Conservation (phyloP, 2,113 vertebrate genomes). For the Nematolebias whitei region DNA sequence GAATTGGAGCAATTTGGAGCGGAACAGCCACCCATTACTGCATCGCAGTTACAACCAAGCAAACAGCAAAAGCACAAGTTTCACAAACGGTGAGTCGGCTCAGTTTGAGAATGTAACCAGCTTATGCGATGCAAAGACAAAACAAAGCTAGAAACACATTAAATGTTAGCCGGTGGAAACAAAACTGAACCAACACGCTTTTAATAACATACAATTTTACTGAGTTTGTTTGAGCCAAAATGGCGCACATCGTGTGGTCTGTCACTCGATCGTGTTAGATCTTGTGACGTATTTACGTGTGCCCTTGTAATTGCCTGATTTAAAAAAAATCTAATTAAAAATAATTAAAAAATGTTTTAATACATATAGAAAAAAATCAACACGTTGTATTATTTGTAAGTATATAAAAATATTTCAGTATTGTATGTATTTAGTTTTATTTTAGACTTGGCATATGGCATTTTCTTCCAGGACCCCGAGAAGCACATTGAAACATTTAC, state of each 20-base stretch:
- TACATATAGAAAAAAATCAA: accelerated
- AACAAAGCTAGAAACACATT: background rate
- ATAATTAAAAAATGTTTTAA: background rate
- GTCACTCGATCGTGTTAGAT: background rate
- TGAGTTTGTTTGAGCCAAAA: conserved; percentile 86
- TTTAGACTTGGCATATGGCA: background rate
- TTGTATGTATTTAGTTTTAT: background rate
- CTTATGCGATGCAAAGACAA: too few species aligned
- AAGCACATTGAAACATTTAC: conserved; percentile 67
- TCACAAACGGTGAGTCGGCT: conserved; percentile 31
- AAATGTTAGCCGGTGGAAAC: conserved; percentile 13
- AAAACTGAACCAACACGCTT: accelerated
- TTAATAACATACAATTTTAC: conserved; percentile 49
- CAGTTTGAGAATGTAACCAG: too few species aligned
- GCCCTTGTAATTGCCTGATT: conserved; percentile 50
- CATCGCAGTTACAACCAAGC: background rate
- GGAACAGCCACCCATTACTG: conserved; percentile 83
- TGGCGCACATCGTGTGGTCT: conserved; percentile 70
- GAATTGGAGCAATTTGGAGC: conserved; percentile 85
- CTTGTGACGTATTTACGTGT: conserved; percentile 37
- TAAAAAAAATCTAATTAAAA: conserved; percentile 3
- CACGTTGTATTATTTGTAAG: accelerated
- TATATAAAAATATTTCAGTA: accelerated
- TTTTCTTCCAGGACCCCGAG: conserved; percentile 45
- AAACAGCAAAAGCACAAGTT: conserved; percentile 22